Conservation (phyloP, 2,888 invertebrate species). For the Harpalus rubripes region DNA sequence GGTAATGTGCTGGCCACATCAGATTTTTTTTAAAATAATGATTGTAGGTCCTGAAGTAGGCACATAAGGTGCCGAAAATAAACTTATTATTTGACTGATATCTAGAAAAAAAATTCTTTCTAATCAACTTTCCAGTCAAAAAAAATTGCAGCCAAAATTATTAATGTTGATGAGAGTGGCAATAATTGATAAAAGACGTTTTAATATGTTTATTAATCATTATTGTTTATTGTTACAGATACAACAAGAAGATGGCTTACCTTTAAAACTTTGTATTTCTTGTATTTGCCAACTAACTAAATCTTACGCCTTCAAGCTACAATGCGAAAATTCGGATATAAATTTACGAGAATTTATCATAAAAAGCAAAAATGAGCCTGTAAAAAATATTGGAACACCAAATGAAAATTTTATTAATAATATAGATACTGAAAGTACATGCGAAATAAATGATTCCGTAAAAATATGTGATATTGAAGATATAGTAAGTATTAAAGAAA, state of each 20-base stretch:
- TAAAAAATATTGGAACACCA: conserved; percentile 13
- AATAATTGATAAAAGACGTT: too few relatives aligned
- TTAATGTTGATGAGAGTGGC: too few relatives aligned
- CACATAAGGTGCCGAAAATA: too few relatives aligned
- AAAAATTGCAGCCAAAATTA: too few relatives aligned
- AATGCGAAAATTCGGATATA: conserved; percentile 62
- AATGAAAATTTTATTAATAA: not conserved
- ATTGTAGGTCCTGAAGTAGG: too few relatives aligned
- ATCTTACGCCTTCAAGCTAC: conserved; percentile 58
- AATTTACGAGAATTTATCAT: conserved; percentile 46
- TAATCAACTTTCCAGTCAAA: too few relatives aligned
- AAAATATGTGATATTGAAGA: not conserved
- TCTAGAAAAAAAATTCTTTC: too few relatives aligned
- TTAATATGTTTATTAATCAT: not conserved
- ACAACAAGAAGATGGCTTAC: conserved; percentile 55
- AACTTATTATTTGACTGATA: too few relatives aligned
- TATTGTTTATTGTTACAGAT: conserved; percentile 53
- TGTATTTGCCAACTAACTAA: conserved; percentile 59
- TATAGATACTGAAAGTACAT: not conserved
- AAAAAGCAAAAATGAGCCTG: not conserved
- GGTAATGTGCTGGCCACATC: too few relatives aligned
- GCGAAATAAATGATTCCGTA: not conserved
- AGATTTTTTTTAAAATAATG: too few relatives aligned
- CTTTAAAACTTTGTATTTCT: conserved; percentile 54
- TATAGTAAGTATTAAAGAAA: conserved; percentile 7